Percentiles rank a stretch among this genome's conserved stretches.
These are phyloP conservation scores for Sturmia bella DNA, from an alignment of 2,888 invertebrate species.

Conservation along the genomic window DNA sequence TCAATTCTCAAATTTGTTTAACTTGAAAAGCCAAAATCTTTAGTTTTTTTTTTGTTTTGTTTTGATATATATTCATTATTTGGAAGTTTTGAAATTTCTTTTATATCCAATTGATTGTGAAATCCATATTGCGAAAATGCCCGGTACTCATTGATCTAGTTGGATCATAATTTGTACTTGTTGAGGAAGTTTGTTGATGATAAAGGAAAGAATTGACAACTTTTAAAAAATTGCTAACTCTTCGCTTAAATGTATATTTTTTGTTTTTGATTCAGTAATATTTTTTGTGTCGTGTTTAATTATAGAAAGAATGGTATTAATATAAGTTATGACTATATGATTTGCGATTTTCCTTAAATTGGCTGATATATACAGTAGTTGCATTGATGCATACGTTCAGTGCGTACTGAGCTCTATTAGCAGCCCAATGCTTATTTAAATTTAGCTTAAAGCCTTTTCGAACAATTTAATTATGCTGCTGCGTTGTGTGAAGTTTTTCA, in stretches of 20 bases:
- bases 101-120: neutral
- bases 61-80: slow-evolving; percentile 76
- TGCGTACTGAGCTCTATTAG: neutral
- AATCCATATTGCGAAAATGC: slow-evolving; percentile 27
- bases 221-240: slow-evolving; percentile 54
- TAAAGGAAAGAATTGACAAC: slow-evolving; percentile 21
- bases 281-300: slow-evolving; percentile 62
- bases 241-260: slow-evolving; percentile 26
- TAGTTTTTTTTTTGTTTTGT: slow-evolving; percentile 31
- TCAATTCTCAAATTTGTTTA: slow-evolving; percentile 46
- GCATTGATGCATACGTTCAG: slow-evolving; percentile 28
- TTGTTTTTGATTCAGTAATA: slow-evolving; percentile 64
- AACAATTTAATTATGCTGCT: slow-evolving; percentile 40
- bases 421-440: no score
- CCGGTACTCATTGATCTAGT: slow-evolving; percentile 1
- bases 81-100: slow-evolving; percentile 9
- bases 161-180: slow-evolving; percentile 64
- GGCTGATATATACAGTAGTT: slow-evolving; percentile 64
- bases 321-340: slow-evolving; percentile 67
- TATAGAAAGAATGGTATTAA: slow-evolving; percentile 68
- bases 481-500: slow-evolving; percentile 12
- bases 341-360: slow-evolving; percentile 52
- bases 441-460: neutral
- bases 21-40: slow-evolving; percentile 59
- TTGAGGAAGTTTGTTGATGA: neutral